Evolutionary conservation across 1,140 invertebrate genomes (phyloP), one percentile per base, ranked within the genome.

Genomic region (Trichonephila clavata): DNA sequence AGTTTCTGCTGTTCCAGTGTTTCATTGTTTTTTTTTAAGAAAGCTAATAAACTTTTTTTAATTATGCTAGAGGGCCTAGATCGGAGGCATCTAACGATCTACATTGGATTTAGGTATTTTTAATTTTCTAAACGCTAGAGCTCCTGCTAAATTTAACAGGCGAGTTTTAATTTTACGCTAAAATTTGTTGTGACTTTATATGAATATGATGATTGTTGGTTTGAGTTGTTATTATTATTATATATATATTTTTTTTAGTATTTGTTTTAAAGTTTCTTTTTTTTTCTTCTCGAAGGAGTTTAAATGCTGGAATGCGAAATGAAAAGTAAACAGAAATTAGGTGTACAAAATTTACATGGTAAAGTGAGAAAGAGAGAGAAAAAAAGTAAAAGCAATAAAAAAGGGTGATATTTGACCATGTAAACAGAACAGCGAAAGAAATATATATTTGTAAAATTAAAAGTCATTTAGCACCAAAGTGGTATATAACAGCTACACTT

Each of bases 101-200:
- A 91, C 57, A 57, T 94, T 91, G 88, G 93, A 90, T 90, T 90
- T 77, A 91, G 93, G 89, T 91, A 91, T 43, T 39, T 39, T 90
- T 87, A 91, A 90, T 91, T 65, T 86, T 94, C 89, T 91, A 94
- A 90, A 94, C 60, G 43, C 93, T 94, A 94, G n/a, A 94, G 83
- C 65, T 94, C 89, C 93, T 94, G 93, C 89, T 94, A 94, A 90
- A 89, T 94, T 91, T 94, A 94, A 94, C 93, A 94, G 93, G 93
- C 83, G 81, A 93, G 71, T 77, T 63, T 39, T 50, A 94, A 94
- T 91, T 50, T 94, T 91, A 94, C 90, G 65, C 93, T 90, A 94
- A 89, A 94, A 91, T 94, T 92, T 90, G 32, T 91, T 59, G 93
- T 88, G 84, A 81, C 63, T 89, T 89, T 81, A 90, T 61, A 89